Conservation (phyloP, 2,888 invertebrate species). For the Scelioninae gen. 1 region DNA sequence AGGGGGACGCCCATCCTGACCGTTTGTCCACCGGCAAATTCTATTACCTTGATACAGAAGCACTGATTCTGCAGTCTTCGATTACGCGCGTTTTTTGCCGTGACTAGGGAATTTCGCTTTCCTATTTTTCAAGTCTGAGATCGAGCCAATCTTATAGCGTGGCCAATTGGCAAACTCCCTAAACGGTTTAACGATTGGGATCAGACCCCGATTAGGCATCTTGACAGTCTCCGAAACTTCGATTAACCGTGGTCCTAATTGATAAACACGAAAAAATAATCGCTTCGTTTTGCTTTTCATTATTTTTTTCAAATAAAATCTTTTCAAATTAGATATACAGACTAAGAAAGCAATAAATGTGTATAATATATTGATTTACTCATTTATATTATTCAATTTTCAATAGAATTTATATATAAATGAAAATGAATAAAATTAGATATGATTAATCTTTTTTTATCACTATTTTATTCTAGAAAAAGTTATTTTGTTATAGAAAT, state of each 20-base stretch:
- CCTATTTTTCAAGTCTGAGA: conserved; percentile 34
- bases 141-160: conserved; percentile 7
- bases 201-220: conserved; percentile 36
- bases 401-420: too few species aligned
- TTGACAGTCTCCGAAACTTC: conserved; percentile 38
- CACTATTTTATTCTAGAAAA: too few species aligned
- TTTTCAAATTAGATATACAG: too few species aligned
- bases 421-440: too few species aligned
- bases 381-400: too few species aligned
- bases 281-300: background rate
- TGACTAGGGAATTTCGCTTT: conserved; percentile 54
- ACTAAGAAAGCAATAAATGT: too few species aligned
- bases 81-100: conserved; percentile 22
- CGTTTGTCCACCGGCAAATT: conserved; percentile 70
- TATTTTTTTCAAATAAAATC: too few species aligned
- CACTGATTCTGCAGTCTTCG: conserved; percentile 65
- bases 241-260: conserved; percentile 49
- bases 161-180: conserved; percentile 35
- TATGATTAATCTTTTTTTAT: too few species aligned
- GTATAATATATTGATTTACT: too few species aligned
- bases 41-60: conserved; percentile 70
- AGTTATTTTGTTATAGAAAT: too few species aligned
- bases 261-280: conserved; percentile 12
- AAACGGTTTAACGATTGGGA: conserved; percentile 42
- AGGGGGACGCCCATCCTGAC: conserved; percentile 30